Base-by-base conservation (phyloP, 2,888 invertebrate species). In the Ptychoptera albimana region DNA sequence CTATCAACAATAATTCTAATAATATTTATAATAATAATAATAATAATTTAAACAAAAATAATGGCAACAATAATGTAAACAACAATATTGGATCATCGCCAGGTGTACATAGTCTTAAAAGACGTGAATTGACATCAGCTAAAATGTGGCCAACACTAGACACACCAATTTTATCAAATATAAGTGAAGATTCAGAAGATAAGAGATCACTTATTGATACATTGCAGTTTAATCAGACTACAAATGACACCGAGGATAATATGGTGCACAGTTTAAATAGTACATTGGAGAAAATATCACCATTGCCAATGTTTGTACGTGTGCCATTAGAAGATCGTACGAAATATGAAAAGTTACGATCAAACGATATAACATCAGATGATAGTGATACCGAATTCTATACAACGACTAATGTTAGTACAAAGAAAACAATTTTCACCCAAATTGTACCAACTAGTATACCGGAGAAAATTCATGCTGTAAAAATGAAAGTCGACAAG, bases 321-420 rank as follows among this genome's bases (percentile, higher is more conserved):
- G 70, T 74, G 0, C 79, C 79, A 0, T 51, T 77, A 5, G 80
- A 82, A 54, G 79, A 82, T 58, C 71, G 82, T 30, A 79, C 81
- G 14, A 82, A 82, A 54, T 85, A 84, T 56, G 82, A 82, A 55
- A 83, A 84, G 58, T 63, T 85, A 39, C 72, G 75, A 2, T 74
- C 72, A 55, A 75, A 73, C 50, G 76, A 77, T 50, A 60, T 71
- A 39, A 74, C 72, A 37, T 72, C 64, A 47, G 73, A 72, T 51
- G 73, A 72, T 53, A 72, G 70, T 37, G 64, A 63, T 46, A 70
- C 70, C 35, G 66, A 66, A 49, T 57, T 57, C 45, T 64, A 62
- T 48, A 11, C 15, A n/a, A 61, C 63, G 48, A 64, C 64, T 46
- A 60, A 61, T 45, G 54, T 53, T 12, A 44, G 49, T 44, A 58